phyloP scores from a whole-genome alignment of 2,888 invertebrate genomes.

The Metalampra italica region DNA sequence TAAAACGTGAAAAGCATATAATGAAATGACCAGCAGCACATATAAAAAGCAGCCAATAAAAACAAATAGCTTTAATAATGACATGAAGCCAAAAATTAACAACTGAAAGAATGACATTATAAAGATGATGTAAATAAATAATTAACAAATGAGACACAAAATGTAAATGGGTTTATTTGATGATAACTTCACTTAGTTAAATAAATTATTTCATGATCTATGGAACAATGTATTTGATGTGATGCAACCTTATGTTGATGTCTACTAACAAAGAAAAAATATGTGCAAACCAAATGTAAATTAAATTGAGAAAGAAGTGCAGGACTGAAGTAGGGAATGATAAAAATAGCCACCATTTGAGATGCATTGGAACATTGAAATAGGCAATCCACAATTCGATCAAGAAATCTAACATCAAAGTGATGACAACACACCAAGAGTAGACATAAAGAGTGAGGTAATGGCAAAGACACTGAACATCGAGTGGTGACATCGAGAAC shows the following conservation, averaged over 20 bases:
- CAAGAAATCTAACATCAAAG: slow-evolving; percentile 28
- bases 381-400: slow-evolving; percentile 25
- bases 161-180: too few relatives aligned
- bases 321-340: slow-evolving; percentile 12
- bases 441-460: slow-evolving; percentile 26
- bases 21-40: slow-evolving; percentile 10
- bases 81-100: neutral
- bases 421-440: slow-evolving; percentile 7
- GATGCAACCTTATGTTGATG: slow-evolving; percentile 13
- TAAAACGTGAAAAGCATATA: slow-evolving; percentile 43
- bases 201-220: neutral
- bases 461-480: slow-evolving; percentile 55
- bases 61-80: slow-evolving; percentile 10
- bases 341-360: slow-evolving; percentile 6
- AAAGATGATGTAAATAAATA: too few relatives aligned
- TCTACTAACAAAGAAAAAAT: slow-evolving; percentile 7
- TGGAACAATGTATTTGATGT: too few relatives aligned
- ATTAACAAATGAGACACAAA: too few relatives aligned
- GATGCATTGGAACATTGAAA: slow-evolving; percentile 17
- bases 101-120: too few relatives aligned
- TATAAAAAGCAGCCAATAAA: slow-evolving; percentile 14
- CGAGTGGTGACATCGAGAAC: slow-evolving; percentile 35
- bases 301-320: slow-evolving; percentile 25
- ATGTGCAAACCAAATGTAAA: slow-evolving; percentile 27
- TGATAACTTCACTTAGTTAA: neutral